Conservation (phyloP, 1,140 invertebrate genomes). For the Tenebrio molitor region DNA sequence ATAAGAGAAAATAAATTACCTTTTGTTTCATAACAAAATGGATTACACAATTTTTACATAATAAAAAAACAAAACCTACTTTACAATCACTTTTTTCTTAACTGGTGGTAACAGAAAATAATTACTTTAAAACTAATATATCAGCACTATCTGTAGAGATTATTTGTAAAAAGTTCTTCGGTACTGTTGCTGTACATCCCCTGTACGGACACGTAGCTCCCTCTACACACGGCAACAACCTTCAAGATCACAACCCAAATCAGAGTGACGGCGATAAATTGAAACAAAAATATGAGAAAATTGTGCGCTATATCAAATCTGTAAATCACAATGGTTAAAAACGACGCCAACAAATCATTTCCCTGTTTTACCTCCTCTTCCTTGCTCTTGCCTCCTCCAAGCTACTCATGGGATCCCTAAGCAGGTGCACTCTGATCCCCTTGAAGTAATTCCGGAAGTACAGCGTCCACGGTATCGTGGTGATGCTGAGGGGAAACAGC, state of each 20-base stretch:
- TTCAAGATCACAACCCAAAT: constrained; percentile 12
- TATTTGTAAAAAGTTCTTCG: constrained; percentile 4
- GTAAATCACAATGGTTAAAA: not conserved
- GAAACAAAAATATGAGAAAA: not conserved
- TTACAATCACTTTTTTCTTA: too few relatives aligned
- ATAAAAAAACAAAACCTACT: too few relatives aligned
- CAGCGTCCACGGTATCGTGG: constrained; percentile 71
- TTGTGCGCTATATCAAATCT: constrained; percentile 5
- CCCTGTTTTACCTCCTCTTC: constrained; percentile 16
- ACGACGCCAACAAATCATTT: not conserved
- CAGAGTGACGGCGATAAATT: too few relatives aligned
- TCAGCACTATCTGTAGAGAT: too few relatives aligned
- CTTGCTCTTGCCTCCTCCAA: constrained; percentile 66
- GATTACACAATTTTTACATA: too few relatives aligned
- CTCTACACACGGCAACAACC: not conserved
- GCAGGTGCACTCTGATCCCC: constrained; percentile 72
- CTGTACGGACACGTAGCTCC: not conserved
- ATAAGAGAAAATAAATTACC: too few relatives aligned
- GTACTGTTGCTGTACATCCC: not conserved
- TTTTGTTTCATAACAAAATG: too few relatives aligned
- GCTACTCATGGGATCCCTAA: constrained; percentile 73
- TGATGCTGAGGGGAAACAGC: constrained; percentile 79
- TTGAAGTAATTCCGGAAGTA: constrained; percentile 72
- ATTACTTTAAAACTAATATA: too few relatives aligned
- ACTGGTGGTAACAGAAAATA: too few relatives aligned